Base-by-base conservation (phyloP, 2,113 vertebrate genomes). In the Pipa parva region DNA sequence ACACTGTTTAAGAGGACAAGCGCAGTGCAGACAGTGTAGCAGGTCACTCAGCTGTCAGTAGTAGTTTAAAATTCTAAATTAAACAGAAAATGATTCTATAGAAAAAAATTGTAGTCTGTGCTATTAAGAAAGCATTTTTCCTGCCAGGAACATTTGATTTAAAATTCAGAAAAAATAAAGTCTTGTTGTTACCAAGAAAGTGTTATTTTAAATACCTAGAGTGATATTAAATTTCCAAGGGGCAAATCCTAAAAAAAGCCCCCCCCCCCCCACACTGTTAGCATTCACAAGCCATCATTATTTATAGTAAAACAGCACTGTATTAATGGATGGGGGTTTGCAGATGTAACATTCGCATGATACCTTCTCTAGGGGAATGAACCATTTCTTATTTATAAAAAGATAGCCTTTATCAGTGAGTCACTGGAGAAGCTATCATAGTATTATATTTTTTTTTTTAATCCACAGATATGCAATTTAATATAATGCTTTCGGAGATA, bases 271-370 rank as follows among this genome's bases (percentile, higher is more conserved):
- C n/a, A n/a, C n/a, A n/a, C 45, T 68, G 65, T 59, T 68, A 52
- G 52, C 65, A 59, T 56, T 45, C 51, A 31, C 56, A 68, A 56
- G 57, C 48, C 22, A 61, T 61, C 52, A 61, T 61, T 27, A 61
- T 51, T 70, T 70, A 54, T 48, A 59, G 39, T 28, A 9, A 24
- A 59, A 39, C 45, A 29, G 37, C 22, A 45, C 24, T 29, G 48
- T 61, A 54, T 52, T 45, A 54, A 46, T 60, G 42, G 33, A 21
- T 61, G 58, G 24, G 17, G 8, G 15, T 18, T 45, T 17, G 24
- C 24, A 6, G 31, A 29, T 33, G 66, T 48, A 70, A 50, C 31
- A 42, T 70, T 31, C 31, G 8, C 31, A 31, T 56, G 36, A n/a
- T 20, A n/a, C 24, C 33, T 21, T 61, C 39, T 17, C 57, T 39